A percentile compares a stretch with the other conserved stretches of the same genome.
phyloP scores from a whole-genome alignment of 2,888 invertebrate genomes.

The Zaprionus bogoriensis region DNA sequence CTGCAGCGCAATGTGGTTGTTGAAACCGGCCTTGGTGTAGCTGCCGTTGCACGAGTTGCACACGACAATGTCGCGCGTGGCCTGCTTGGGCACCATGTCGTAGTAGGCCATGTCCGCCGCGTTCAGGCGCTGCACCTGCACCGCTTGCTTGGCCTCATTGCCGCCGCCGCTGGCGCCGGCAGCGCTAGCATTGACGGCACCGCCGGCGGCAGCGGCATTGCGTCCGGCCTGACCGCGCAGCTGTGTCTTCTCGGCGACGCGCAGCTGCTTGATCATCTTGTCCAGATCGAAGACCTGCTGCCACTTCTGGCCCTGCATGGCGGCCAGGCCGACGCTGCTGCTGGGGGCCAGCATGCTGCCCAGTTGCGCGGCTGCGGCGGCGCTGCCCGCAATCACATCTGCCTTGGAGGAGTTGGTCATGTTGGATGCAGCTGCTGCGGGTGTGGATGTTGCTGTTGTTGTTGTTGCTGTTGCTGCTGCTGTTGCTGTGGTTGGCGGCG shows the following conservation, averaged over 20 bases:
- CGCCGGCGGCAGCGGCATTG: conserved; percentile 17
- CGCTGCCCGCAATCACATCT: conserved; percentile 34
- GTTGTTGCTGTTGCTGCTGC: neutral
- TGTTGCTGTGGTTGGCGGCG: conserved; percentile 9
- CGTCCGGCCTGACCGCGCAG: conserved; percentile 53
- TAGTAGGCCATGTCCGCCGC: conserved; percentile 88
- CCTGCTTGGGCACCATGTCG: conserved; percentile 90
- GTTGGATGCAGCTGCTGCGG: conserved; percentile 14
- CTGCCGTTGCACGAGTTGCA: conserved; percentile 90
- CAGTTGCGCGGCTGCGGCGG: conserved; percentile 29
- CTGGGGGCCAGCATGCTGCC: conserved; percentile 39
- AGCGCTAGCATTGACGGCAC: neutral
- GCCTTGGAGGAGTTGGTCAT: conserved; percentile 55
- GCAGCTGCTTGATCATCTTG: conserved; percentile 76
- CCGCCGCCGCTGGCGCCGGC: neutral
- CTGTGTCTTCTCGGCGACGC: conserved; percentile 72
- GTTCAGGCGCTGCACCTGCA: conserved; percentile 82
- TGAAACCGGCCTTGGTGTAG: conserved; percentile 90
- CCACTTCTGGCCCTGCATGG: conserved; percentile 79
- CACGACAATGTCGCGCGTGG: conserved; percentile 89
- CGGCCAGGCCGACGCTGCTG: conserved; percentile 24
- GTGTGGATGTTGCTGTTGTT: neutral
- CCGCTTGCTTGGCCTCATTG: neutral
- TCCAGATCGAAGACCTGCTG: conserved; percentile 78
- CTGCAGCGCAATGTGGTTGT: conserved; percentile 87